Evolutionary conservation across 2,113 vertebrate species (phyloP).

Genomic region (Leucopternis melanops): DNA sequence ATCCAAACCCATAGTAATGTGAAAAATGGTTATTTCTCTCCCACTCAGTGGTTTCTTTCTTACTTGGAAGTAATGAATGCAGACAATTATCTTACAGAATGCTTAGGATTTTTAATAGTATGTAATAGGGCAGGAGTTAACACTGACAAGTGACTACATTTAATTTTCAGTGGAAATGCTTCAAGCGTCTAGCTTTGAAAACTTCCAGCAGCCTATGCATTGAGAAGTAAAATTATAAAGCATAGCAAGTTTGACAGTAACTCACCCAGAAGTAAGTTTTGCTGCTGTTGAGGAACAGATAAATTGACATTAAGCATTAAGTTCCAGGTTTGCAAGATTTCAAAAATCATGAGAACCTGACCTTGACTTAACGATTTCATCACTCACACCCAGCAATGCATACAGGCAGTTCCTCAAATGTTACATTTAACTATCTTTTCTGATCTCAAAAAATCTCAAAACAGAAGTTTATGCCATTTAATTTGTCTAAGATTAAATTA

Average conservation of each 20-base stretch:
- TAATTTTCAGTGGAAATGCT: too few species aligned
- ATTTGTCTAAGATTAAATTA: not conserved
- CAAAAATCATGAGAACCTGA: not conserved
- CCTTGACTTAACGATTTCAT: not conserved
- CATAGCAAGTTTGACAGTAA: not conserved
- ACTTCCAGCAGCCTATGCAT: not conserved
- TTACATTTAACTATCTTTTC: not conserved
- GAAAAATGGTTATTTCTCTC: too few species aligned
- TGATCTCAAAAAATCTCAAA: not conserved
- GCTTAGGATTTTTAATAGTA: too few species aligned
- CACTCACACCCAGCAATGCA: not conserved
- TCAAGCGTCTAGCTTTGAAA: too few species aligned
- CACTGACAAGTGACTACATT: too few species aligned
- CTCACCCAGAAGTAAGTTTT: not conserved
- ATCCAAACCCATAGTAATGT: too few species aligned
- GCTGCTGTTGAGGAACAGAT: not conserved
- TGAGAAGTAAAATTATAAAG: not conserved
- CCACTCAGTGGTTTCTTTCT: too few species aligned
- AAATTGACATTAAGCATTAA: not conserved
- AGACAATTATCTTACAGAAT: too few species aligned
- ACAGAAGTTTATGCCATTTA: not conserved
- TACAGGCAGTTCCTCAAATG: not conserved
- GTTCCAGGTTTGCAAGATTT: not conserved
- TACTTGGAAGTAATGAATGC: too few species aligned
- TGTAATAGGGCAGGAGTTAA: too few species aligned